Evolutionary conservation across 2,888 invertebrate species (phyloP).

Genomic region (Meiosimyza decipiens): DNA sequence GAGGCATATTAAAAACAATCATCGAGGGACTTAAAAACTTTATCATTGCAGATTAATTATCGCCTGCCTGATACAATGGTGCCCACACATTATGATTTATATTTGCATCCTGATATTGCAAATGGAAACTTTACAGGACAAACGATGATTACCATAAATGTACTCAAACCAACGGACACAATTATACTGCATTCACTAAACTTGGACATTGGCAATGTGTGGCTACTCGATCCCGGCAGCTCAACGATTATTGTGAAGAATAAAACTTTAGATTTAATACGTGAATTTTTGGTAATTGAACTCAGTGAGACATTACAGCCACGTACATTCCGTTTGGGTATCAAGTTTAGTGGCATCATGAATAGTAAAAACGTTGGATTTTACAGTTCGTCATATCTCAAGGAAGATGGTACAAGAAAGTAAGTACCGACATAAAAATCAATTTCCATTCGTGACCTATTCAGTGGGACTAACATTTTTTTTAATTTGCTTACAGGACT

Average conservation of each 20-base stretch:
- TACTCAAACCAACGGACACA: conserved; percentile 65
- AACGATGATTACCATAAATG: conserved; percentile 68
- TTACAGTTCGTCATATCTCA: conserved; percentile 76
- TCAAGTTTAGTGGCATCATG: conserved; percentile 74
- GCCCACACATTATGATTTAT: conserved; percentile 77
- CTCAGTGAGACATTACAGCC: conserved; percentile 46
- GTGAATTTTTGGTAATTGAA: conserved; percentile 60
- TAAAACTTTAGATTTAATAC: conserved; percentile 48
- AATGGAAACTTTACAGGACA: conserved; percentile 71
- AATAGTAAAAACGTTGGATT: conserved; percentile 79
- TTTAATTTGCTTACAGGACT: conserved; percentile 69
- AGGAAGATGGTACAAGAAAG: conserved; percentile 58
- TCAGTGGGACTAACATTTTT: neutral
- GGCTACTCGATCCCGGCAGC: conserved; percentile 46
- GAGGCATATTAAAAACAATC: too few relatives aligned
- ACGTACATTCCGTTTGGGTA: conserved; percentile 42
- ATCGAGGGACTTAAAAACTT: neutral
- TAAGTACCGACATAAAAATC: conserved; percentile 26
- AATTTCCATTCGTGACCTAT: too few relatives aligned
- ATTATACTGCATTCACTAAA: conserved; percentile 74
- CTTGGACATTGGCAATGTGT: conserved; percentile 65
- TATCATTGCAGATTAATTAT: conserved; percentile 54
- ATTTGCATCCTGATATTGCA: conserved; percentile 74
- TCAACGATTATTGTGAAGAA: conserved; percentile 48
- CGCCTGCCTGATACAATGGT: conserved; percentile 71